phyloP scores from a whole-genome alignment of 2,113 vertebrate species.

The Planiliza haematocheilus region DNA sequence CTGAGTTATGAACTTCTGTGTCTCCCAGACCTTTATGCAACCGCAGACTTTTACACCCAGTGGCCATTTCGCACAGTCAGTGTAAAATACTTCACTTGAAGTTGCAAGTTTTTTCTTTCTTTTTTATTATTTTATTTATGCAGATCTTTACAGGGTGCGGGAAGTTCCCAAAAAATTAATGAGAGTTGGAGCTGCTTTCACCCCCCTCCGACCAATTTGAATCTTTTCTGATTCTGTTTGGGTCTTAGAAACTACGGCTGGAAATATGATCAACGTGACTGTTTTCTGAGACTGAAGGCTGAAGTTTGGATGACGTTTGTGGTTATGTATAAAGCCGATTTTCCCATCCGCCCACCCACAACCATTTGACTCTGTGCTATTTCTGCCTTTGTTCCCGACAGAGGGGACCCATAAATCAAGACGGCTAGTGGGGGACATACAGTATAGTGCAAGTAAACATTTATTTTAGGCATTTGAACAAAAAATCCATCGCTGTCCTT shows the following conservation, averaged over 20 bases:
- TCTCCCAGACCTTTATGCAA: constrained; percentile 12
- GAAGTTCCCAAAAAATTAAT: background rate
- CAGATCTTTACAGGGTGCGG: background rate
- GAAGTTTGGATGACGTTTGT: too few species aligned
- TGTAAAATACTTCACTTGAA: background rate
- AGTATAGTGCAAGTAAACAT: background rate
- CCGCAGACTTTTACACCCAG: constrained; percentile 2
- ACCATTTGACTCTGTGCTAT: background rate
- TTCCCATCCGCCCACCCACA: too few species aligned
- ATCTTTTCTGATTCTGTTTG: too few species aligned
- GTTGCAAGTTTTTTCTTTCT: background rate
- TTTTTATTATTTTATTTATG: too few species aligned
- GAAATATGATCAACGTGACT: too few species aligned
- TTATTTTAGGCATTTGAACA: background rate
- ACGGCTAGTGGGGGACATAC: background rate
- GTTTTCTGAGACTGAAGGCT: too few species aligned
- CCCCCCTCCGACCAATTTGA: too few species aligned
- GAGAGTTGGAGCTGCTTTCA: too few species aligned
- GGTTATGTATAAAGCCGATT: too few species aligned
- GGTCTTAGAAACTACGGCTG: too few species aligned
- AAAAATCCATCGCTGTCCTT: constrained; percentile 1
- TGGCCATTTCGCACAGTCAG: background rate
- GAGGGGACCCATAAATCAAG: background rate
- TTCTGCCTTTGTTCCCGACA: background rate
- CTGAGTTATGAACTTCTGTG: constrained; percentile 26